Evolutionary conservation across 2,113 vertebrate genomes (phyloP), one percentile per base, ranked within the genome.

Genomic region (Sinocyclocheilus maitianheensis): DNA sequence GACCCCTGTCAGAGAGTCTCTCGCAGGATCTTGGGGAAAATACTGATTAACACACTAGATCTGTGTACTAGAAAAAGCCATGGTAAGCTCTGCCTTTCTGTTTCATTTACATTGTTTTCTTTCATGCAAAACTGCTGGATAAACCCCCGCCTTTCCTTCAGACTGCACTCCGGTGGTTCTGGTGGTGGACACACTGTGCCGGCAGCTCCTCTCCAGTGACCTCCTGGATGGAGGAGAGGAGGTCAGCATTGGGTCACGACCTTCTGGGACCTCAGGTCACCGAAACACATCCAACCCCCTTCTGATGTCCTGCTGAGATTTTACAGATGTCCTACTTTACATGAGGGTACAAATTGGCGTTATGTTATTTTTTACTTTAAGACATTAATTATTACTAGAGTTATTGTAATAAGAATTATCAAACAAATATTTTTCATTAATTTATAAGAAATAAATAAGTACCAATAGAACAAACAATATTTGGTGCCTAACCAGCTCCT

Each of bases 231-330:
- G 26, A 34, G 86, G 63, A n/a, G 88, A 81, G 0, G 83, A 84
- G 30, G 87, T 60, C 53, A 26, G 48, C 60, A 20, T 69, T 12
- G 13, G 88, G 84, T 34, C 79, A 80, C 40, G 84, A 72, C 62
- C 81, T 83, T 87, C 87, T 87, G 67, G 90, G 74, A 43, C 77
- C 26, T 67, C 91, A 46, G 80, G 87, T 18, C 63, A 82, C 85
- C 89, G 83, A 24, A 83, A 71, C 51, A 86, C 84, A 20, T 18
- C 65, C 60, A 93, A 91, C 89, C 75, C 93, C 24, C 84, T 92
- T 51, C 86, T 95, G 83, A 94, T 93, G 87, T 93, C 93, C 82
- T 94, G 91, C 88, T 94, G 79, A 91, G 53, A 30, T 43, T 30
- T 12, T 18, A 60, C 80, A 67, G 18, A 34, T 77, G 14, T 77